These are phyloP conservation scores for Crossocerus cetratus DNA, from an alignment of 2,888 invertebrate species.

Conservation along the genomic window DNA sequence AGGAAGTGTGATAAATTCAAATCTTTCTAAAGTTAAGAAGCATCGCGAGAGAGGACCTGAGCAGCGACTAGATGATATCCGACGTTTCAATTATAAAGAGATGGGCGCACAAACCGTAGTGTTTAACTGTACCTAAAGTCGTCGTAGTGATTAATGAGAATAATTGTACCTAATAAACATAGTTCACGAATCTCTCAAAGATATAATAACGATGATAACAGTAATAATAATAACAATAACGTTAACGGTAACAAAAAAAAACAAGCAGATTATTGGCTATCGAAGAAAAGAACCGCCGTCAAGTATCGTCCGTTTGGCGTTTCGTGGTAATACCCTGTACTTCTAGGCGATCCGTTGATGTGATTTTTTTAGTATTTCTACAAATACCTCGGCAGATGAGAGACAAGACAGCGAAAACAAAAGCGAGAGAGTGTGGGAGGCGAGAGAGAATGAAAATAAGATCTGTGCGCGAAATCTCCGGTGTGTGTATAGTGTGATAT, in stretches of 20 bases:
- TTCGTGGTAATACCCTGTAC: background rate
- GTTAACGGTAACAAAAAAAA: conserved; percentile 9
- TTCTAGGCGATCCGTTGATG: conserved; percentile 11
- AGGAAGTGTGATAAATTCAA: conserved; percentile 41
- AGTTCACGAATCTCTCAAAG: conserved; percentile 55
- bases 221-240: conserved; percentile 9
- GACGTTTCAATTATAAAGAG: conserved; percentile 53
- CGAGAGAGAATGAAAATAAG: background rate
- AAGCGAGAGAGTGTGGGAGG: background rate
- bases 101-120: conserved; percentile 58
- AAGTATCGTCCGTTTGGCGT: conserved; percentile 27
- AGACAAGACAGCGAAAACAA: background rate
- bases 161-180: conserved; percentile 56
- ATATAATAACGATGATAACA: conserved; percentile 23
- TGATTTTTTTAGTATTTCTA: conserved; percentile 19
- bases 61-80: conserved; percentile 26
- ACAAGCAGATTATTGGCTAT: conserved; percentile 25
- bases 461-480: too few species aligned
- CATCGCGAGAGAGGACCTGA: conserved; percentile 37
- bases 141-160: conserved; percentile 58
- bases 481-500: too few species aligned
- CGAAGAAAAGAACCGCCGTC: conserved; percentile 24
- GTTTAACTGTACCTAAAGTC: conserved; percentile 61
- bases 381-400: background rate
- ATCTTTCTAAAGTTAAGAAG: conserved; percentile 27